Conservation (phyloP, 1,140 invertebrate species). For the Orius insidiosus region DNA sequence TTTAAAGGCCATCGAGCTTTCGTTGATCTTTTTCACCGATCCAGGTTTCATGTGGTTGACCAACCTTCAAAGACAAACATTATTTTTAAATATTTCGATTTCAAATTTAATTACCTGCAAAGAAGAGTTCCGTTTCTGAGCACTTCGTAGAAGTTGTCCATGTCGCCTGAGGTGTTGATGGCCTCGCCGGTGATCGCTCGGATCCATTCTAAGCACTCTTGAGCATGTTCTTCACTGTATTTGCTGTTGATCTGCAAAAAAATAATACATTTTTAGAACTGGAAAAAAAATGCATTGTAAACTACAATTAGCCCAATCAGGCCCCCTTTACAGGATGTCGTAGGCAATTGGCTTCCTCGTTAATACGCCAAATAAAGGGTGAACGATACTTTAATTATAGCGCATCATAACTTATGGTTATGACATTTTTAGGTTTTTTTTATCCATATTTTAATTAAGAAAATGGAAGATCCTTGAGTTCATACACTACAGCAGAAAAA, state of each 20-base stretch:
- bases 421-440: too few relatives aligned
- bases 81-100: too few relatives aligned
- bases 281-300: too few relatives aligned
- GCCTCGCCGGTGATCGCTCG: constrained; percentile 60
- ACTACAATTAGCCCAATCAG: too few relatives aligned
- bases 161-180: constrained; percentile 63
- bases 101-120: constrained; percentile 48
- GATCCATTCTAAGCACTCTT: constrained; percentile 83
- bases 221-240: constrained; percentile 82
- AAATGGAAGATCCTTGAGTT: too few relatives aligned
- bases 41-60: constrained; percentile 62
- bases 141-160: constrained; percentile 81
- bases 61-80: constrained; percentile 36
- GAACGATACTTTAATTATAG: too few relatives aligned
- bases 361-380: too few relatives aligned
- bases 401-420: too few relatives aligned
- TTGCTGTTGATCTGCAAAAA: constrained; percentile 73
- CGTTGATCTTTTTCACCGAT: constrained; percentile 73
- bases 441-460: too few relatives aligned
- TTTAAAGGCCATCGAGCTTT: constrained; percentile 81
- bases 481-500: too few relatives aligned
- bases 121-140: constrained; percentile 71
- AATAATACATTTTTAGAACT: constrained; percentile 24
- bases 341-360: too few relatives aligned
- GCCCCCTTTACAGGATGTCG: too few relatives aligned